These are phyloP conservation scores for Monopterus albus DNA, from an alignment of 2,113 vertebrate species.

Conservation along the genomic window DNA sequence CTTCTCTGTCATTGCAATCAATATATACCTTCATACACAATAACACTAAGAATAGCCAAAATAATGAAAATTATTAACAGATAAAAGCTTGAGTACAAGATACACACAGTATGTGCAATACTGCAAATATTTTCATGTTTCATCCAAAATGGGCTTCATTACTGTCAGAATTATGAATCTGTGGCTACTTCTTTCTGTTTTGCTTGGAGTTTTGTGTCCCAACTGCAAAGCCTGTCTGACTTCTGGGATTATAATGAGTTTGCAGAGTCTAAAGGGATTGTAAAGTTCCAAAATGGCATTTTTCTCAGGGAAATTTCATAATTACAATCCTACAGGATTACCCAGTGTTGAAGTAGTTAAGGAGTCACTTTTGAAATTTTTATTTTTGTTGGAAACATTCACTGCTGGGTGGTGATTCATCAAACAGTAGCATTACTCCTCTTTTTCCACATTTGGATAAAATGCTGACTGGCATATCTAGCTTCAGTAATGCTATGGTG, in stretches of 20 bases:
- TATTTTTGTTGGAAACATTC: slow-evolving; percentile 12
- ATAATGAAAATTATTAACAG: too few relatives aligned
- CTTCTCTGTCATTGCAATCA: too few relatives aligned
- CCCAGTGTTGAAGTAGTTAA: slow-evolving; percentile 23
- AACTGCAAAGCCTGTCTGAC: slow-evolving; percentile 28
- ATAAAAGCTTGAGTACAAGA: too few relatives aligned
- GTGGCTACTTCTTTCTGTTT: slow-evolving; percentile 26
- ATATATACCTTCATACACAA: too few relatives aligned
- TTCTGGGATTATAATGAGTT: slow-evolving; percentile 40
- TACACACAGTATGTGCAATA: too few relatives aligned
- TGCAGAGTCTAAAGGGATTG: slow-evolving; percentile 30
- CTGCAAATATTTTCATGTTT: too few relatives aligned
- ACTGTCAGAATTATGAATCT: background rate
- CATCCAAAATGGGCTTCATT: too few relatives aligned
- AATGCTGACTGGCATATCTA: slow-evolving; percentile 10
- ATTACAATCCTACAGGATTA: slow-evolving; percentile 34
- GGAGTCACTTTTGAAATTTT: background rate
- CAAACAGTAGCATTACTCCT: slow-evolving; percentile 4
- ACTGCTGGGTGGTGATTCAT: background rate
- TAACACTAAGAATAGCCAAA: too few relatives aligned
- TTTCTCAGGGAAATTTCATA: slow-evolving; percentile 22
- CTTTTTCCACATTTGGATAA: slow-evolving; percentile 8
- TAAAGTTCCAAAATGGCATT: slow-evolving; percentile 22
- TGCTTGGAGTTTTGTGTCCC: slow-evolving; percentile 22
- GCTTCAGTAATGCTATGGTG: slow-evolving; percentile 1